phyloP scores from a whole-genome alignment of 2,113 vertebrate species.

The Cervus canadensis region DNA sequence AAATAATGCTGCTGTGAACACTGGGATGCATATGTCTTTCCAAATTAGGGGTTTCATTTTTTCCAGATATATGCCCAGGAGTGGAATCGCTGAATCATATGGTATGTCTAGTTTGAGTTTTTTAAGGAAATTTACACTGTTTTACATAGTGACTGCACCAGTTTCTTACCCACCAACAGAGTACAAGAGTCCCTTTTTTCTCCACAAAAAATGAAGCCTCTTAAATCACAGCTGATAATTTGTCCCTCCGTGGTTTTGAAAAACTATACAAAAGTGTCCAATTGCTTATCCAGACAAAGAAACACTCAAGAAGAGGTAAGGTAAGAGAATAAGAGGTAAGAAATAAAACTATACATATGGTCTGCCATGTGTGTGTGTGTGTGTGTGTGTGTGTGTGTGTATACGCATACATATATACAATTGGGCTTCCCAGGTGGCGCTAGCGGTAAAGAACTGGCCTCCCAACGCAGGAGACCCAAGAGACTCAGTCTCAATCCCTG shows the following conservation, averaged over 20 bases:
- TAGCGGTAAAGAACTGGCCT: background rate
- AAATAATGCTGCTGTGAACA: background rate
- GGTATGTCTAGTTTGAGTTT: background rate
- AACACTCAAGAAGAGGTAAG: background rate
- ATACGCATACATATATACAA: background rate
- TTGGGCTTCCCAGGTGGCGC: background rate
- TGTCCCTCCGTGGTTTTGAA: background rate
- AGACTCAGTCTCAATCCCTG: background rate
- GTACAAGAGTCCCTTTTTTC: background rate
- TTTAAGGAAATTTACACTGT: background rate
- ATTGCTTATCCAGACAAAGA: background rate
- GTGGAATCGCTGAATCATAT: background rate
- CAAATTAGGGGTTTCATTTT: background rate
- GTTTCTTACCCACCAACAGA: background rate
- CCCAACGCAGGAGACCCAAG: background rate
- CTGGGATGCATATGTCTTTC: background rate
- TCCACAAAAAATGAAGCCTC: background rate
- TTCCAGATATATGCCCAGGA: background rate
- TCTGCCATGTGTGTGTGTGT: background rate
- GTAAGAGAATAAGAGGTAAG: background rate
- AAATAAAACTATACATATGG: background rate
- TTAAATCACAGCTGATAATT: background rate
- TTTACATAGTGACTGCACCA: background rate
- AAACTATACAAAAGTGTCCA: background rate
- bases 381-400: accelerated